phyloP scores from a whole-genome alignment of 2,888 invertebrate genomes.

The Athalia rosae region DNA sequence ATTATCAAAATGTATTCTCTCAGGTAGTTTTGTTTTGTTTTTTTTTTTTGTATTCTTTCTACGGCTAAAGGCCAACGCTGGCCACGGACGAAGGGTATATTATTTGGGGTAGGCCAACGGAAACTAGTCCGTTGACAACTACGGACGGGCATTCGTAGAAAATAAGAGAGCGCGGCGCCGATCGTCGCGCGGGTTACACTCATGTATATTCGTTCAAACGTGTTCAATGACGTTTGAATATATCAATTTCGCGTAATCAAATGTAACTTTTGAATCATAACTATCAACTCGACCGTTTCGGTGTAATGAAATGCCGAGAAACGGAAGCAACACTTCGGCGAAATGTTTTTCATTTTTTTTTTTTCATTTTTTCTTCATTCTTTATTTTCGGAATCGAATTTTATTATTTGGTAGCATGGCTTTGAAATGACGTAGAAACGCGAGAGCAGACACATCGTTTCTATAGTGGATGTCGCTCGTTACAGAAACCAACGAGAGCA shows the following conservation, averaged over 20 bases:
- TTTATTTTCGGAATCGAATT: slow-evolving; percentile 23
- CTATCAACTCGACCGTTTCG: not conserved
- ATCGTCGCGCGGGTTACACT: not conserved
- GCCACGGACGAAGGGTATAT: slow-evolving; percentile 35
- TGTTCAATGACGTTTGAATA: slow-evolving; percentile 1
- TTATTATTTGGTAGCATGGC: slow-evolving; percentile 33
- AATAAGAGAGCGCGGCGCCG: not conserved
- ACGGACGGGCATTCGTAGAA: no score
- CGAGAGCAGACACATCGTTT: slow-evolving; percentile 37
- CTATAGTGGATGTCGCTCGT: slow-evolving; percentile 44
- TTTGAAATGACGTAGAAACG: slow-evolving; percentile 42
- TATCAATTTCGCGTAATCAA: not conserved
- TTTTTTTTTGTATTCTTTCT: no score
- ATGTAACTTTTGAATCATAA: not conserved
- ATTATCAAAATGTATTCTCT: slow-evolving; percentile 59
- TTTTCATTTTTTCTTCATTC: not conserved
- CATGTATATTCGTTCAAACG: no score
- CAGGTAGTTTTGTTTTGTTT: slow-evolving; percentile 29
- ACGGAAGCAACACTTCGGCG: slow-evolving; percentile 19
- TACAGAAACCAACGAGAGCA: slow-evolving; percentile 32
- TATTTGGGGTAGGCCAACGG: slow-evolving; percentile 20
- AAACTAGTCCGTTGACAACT: slow-evolving; percentile 39
- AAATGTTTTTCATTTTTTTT: not conserved
- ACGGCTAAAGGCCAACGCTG: no score
- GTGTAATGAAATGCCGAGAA: not conserved